Evolutionary conservation across 1,140 invertebrate genomes (phyloP), one percentile per base, ranked within the genome.

Genomic region (Acyrthosiphon pisum): DNA sequence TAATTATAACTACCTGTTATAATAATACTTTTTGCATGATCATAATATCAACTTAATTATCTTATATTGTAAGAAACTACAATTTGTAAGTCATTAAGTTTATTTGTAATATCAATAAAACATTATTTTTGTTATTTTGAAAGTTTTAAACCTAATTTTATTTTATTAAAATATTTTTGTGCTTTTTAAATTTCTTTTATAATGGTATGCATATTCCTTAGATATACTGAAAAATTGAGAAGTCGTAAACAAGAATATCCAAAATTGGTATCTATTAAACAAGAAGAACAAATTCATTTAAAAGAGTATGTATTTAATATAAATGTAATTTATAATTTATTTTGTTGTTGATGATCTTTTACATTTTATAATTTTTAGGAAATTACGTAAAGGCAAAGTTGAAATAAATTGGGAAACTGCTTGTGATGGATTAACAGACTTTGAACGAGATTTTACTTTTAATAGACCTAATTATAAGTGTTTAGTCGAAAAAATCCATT

Each of bases 201-300:
- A 48, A 50, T 4, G 6, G 8, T 44, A 30, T n/a, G 18, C 14
- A 35, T 26, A 41, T 89, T 56, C 1, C 35, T 56, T 83, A 93
- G 91, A n/a, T 53, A 50, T 56, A 53, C 76, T 86, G 48, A 86
- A 83, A n/a, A 86, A 50, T 56, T 93, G 2, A 93, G n/a, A 41
- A 6, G 11, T 30, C 22, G 23, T 4, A 93, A 86, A 44, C n/a
- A 86, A 53, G 91, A 93, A 44, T 53, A 50, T 93, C 37, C 35
- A 84, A 93, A 86, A 86, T 56, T 86, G 35, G 26, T 93, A 50
- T 50, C 35, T 30, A 44, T 18, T 86, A 93, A 93, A 86, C 81
- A 93, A 84, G 91, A 93, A 84, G 91, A 93, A 86, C 46, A 83
- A 30, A 84, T 86, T 56, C 11, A 41, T 93, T 86, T 93, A n/a